phyloP scores from a whole-genome alignment of 2,888 invertebrate genomes.

The Elmis aenea region DNA sequence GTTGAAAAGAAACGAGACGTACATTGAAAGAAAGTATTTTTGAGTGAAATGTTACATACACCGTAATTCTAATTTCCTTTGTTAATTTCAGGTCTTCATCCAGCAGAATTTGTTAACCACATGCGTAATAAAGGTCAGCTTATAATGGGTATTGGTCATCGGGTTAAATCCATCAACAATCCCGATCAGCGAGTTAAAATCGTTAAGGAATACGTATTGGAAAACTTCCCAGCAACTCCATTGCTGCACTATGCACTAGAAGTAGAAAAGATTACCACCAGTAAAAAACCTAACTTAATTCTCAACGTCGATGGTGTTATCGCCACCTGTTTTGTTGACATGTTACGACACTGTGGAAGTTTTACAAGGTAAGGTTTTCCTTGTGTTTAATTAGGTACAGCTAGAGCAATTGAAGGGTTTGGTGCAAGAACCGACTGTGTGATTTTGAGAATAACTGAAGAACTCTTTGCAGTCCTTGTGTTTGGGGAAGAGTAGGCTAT shows the following conservation, averaged over 20 bases:
- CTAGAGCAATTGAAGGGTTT: no score
- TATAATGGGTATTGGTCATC: slow-evolving; percentile 98
- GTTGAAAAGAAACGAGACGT: no score
- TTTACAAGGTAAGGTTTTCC: slow-evolving; percentile 87
- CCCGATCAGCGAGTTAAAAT: slow-evolving; percentile 98
- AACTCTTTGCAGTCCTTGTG: no score
- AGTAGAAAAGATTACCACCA: slow-evolving; percentile 97
- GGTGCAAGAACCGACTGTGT: no score
- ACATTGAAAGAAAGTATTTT: no score
- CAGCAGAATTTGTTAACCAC: slow-evolving; percentile 97
- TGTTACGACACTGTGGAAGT: slow-evolving; percentile 88
- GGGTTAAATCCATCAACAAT: slow-evolving; percentile 90
- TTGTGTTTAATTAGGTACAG: slow-evolving; percentile 21
- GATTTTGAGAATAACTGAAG: no score
- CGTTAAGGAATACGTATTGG: slow-evolving; percentile 90
- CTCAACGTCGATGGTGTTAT: slow-evolving; percentile 99
- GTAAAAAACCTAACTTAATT: slow-evolving; percentile 99
- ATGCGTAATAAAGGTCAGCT: slow-evolving; percentile 96
- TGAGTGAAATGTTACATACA: no score
- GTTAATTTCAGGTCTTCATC: slow-evolving; percentile 76
- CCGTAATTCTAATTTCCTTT: no score
- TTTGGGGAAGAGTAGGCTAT: no score
- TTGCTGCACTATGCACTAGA: slow-evolving; percentile 93
- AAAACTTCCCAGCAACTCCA: slow-evolving; percentile 90
- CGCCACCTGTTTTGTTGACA: slow-evolving; percentile 94